These are phyloP conservation scores for Lomographa bimaculata DNA, from an alignment of 2,888 invertebrate genomes.

Conservation along the genomic window DNA sequence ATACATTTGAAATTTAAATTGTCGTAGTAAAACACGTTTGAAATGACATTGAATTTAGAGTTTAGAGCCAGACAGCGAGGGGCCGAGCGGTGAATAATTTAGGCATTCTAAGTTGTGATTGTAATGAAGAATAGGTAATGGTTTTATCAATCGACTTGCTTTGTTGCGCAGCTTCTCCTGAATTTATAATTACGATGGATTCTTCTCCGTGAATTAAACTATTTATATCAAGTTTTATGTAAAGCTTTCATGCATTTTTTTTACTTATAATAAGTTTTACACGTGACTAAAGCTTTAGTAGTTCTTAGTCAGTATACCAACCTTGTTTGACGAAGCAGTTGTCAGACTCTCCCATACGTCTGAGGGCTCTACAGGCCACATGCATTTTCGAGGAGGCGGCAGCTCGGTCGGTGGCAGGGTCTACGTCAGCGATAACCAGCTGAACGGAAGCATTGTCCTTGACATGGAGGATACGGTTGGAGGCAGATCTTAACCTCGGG, in stretches of 20 bases:
- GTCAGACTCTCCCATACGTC: constrained; percentile 99
- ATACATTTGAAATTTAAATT: constrained; percentile 35
- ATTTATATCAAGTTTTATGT: too few relatives aligned
- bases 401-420: constrained; percentile 96
- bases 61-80: constrained; percentile 29
- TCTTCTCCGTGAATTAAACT: too few relatives aligned
- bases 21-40: constrained; percentile 30
- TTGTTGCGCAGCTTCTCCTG: too few relatives aligned
- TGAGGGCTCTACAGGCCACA: constrained; percentile 98
- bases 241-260: too few relatives aligned
- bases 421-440: constrained; percentile 97
- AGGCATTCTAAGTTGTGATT: constrained; percentile 10
- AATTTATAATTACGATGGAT: too few relatives aligned
- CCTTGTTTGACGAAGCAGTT: constrained; percentile 97
- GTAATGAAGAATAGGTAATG: too few relatives aligned
- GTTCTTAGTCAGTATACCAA: constrained; percentile 96
- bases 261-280: too few relatives aligned
- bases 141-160: too few relatives aligned
- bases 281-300: too few relatives aligned
- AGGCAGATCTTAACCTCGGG: constrained; percentile 97
- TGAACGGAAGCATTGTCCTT: constrained; percentile 99
- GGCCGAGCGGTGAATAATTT: constrained; percentile 23
- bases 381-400: constrained; percentile 95
- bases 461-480: constrained; percentile 98
- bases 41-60: constrained; percentile 32